Base-by-base conservation (phyloP, 2,888 invertebrate species). In the Crepidodera aurea region DNA sequence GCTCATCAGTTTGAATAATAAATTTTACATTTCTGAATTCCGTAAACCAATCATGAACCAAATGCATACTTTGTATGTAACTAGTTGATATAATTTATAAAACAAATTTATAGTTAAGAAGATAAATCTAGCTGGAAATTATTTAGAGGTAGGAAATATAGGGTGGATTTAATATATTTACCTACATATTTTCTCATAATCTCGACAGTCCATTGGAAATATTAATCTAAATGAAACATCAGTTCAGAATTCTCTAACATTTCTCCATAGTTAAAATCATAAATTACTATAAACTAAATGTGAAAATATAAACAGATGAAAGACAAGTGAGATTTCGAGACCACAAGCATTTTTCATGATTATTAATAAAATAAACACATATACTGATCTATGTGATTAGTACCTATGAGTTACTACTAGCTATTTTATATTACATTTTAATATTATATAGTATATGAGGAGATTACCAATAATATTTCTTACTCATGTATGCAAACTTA, bases 291-390 rank as follows among this genome's bases (percentile, higher is more conserved):
- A 7, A 48, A 39, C 19, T 25, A 19, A 44, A 25, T 5, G 50
- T 22, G 48, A 46, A 48, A 63, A 42, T 54, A 54, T 59, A 55
- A 32, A 58, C 46, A 54, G 18, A 48, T 67, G 67, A 67, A 67
- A 67, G 63, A 67, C 65, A 56, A 63, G 67, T 67, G 63, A 65
- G 65, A 65, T 62, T 27, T 59, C 10, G 12, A 57, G 37, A 54
- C 40, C 22, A 48, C 51, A 32, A 53, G 34, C 51, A 18, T n/a
- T 16, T 29, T 13, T 12, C 37, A 15, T 60, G 42, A 54, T 32
- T 40, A 25, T 8, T 50, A 62, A 50, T 46, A 60, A 51, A 44
- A 54, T 64, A 25, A 56, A 27, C 55, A 53, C 50, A 34, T 44
- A 65, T 56, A 42, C 59, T 51, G 46, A 57, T 57, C 54, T 48